A percentile compares a stretch with the other conserved stretches of the same genome.
Conservation (phyloP, 2,113 vertebrate species). For the Alosa alosa region DNA sequence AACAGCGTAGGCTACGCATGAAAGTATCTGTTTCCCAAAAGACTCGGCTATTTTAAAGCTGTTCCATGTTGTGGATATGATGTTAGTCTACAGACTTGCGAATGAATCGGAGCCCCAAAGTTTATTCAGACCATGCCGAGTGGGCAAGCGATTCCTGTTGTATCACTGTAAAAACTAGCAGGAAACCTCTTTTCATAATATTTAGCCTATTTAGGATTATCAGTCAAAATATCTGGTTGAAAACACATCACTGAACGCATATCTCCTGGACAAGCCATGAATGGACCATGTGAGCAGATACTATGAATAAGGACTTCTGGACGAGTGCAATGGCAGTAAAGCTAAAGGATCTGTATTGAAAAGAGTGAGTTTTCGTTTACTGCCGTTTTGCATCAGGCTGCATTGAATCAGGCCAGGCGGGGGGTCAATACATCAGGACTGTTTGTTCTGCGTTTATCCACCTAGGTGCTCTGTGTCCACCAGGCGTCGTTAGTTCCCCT, state of each 20-base stretch:
- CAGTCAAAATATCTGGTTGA: background rate
- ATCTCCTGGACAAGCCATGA: background rate
- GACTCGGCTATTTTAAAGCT: background rate
- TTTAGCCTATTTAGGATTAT: background rate
- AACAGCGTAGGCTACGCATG: background rate
- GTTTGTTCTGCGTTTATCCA: background rate
- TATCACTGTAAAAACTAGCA: background rate
- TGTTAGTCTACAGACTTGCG: background rate
- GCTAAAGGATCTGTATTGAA: background rate
- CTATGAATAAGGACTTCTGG: background rate
- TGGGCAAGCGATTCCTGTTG: background rate
- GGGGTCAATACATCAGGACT: background rate
- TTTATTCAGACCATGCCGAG: background rate
- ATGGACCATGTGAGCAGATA: background rate
- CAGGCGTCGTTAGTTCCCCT: constrained; percentile 13
- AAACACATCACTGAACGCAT: background rate
- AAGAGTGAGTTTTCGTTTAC: background rate
- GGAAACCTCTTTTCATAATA: background rate
- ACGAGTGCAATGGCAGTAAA: background rate
- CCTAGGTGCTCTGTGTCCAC: background rate
- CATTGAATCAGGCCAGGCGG: background rate
- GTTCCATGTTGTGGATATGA: background rate
- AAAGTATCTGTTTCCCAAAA: too few species aligned
- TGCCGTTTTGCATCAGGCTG: background rate
- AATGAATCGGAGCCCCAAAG: background rate